Evolutionary conservation across 2,888 invertebrate species (phyloP).

Genomic region (Zele albiditarsus): DNA sequence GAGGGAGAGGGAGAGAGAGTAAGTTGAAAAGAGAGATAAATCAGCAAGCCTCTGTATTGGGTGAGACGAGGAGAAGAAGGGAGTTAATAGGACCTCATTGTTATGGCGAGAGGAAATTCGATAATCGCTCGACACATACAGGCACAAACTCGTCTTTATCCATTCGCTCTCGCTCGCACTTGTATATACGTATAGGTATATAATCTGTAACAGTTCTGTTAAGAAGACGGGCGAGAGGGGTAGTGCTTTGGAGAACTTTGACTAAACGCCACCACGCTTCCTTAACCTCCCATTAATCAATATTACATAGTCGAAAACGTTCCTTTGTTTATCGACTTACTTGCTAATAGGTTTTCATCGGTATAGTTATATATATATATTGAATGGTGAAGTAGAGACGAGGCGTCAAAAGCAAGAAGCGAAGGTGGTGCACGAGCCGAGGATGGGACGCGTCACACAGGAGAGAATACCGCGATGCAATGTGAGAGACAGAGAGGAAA

Average conservation of each 20-base stretch:
- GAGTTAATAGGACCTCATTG: conserved; percentile 73
- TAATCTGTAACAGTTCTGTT: neutral
- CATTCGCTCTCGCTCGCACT: conserved; percentile 42
- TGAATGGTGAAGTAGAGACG: neutral
- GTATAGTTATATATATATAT: conserved; percentile 38
- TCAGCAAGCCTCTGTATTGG: conserved; percentile 48
- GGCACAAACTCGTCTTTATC: conserved; percentile 52
- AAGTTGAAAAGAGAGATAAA: conserved; percentile 35
- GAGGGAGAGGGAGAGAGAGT: conserved; percentile 12
- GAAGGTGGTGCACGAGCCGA: conserved; percentile 22
- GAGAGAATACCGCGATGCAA: too few relatives aligned
- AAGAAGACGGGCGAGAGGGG: conserved; percentile 31
- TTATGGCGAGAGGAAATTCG: conserved; percentile 72
- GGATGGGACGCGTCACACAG: conserved; percentile 6
- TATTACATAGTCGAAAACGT: conserved; percentile 73
- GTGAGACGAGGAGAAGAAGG: conserved; percentile 61
- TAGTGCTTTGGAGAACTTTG: conserved; percentile 70
- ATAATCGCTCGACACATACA: conserved; percentile 72
- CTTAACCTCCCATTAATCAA: conserved; percentile 73
- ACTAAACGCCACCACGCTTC: conserved; percentile 73
- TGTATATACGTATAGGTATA: conserved; percentile 31
- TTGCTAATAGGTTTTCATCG: conserved; percentile 71
- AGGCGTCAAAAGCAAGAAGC: conserved; percentile 30
- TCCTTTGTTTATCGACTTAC: conserved; percentile 73
- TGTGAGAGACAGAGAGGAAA: too few relatives aligned